Conservation (phyloP, 2,797 vertebrate genomes). For the Momotus momota region DNA sequence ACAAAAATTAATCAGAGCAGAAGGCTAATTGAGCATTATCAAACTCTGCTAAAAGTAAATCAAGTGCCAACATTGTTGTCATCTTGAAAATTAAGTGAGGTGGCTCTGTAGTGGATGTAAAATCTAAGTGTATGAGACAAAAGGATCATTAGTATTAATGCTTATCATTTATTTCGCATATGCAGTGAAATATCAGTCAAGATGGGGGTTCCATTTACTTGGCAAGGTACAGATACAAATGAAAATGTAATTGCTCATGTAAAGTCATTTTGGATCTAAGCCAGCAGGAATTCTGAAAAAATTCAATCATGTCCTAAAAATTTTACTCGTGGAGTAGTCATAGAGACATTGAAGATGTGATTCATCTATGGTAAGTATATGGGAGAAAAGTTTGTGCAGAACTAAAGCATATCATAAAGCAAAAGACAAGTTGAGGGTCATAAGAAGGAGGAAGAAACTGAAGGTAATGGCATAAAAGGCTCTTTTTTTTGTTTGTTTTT, state of each 20-base stretch:
- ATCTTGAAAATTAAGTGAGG: constrained; percentile 46
- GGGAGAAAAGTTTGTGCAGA: background rate
- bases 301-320: background rate
- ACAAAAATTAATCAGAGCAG: constrained; percentile 34
- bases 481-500: background rate
- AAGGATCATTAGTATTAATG: constrained; percentile 47
- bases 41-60: constrained; percentile 60
- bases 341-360: background rate
- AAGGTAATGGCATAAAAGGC: background rate
- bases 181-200: constrained; percentile 6
- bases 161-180: constrained; percentile 38
- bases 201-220: constrained; percentile 29
- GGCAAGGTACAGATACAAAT: constrained; percentile 6
- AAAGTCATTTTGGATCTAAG: constrained; percentile 26
- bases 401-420: background rate
- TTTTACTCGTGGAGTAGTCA: background rate
- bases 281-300: constrained; percentile 12
- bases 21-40: constrained; percentile 40
- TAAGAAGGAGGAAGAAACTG: background rate
- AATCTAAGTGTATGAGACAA: constrained; percentile 47
- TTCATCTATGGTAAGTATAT: background rate
- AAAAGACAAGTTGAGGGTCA: background rate
- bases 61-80: constrained; percentile 41
- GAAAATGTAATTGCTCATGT: constrained; percentile 13
- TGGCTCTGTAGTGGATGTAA: background rate